Percentiles rank a stretch among this genome's conserved stretches.
These are phyloP conservation scores for Papilio glaucus DNA, from an alignment of 1,140 invertebrate species.

Conservation along the genomic window DNA sequence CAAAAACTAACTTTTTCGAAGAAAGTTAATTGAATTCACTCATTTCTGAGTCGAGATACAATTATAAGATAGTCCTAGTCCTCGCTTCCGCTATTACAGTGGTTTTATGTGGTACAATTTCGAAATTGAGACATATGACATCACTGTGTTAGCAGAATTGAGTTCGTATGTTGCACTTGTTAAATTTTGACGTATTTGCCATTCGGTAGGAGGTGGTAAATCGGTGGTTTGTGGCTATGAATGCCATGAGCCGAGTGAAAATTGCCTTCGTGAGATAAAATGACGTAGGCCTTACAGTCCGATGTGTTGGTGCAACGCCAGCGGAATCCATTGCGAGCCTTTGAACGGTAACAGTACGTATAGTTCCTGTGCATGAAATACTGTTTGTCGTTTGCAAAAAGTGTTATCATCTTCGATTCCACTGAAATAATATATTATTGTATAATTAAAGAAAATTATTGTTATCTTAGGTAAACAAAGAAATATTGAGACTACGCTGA, in stretches of 20 bases:
- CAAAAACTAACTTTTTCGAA: no score
- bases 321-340: slow-evolving; percentile 34
- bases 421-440: neutral
- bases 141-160: no score
- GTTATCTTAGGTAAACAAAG: no score
- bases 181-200: slow-evolving; percentile 39
- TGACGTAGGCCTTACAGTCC: slow-evolving; percentile 48
- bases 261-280: slow-evolving; percentile 32
- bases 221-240: slow-evolving; percentile 43
- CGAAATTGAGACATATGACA: no score
- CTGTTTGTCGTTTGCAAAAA: slow-evolving; percentile 48
- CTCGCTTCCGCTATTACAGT: no score
- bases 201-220: slow-evolving; percentile 29
- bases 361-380: slow-evolving; percentile 52
- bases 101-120: no score
- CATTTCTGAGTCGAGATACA: no score
- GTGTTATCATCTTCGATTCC: slow-evolving; percentile 30
- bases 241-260: slow-evolving; percentile 38
- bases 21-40: no score
- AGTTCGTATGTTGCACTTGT: neutral
- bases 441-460: no score
- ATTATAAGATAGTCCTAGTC: no score
- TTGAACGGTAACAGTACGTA: slow-evolving; percentile 50
- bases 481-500: no score
- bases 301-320: slow-evolving; percentile 57